phyloP scores from a whole-genome alignment of 2,888 invertebrate genomes.

The Leptinotarsa haldemani region DNA sequence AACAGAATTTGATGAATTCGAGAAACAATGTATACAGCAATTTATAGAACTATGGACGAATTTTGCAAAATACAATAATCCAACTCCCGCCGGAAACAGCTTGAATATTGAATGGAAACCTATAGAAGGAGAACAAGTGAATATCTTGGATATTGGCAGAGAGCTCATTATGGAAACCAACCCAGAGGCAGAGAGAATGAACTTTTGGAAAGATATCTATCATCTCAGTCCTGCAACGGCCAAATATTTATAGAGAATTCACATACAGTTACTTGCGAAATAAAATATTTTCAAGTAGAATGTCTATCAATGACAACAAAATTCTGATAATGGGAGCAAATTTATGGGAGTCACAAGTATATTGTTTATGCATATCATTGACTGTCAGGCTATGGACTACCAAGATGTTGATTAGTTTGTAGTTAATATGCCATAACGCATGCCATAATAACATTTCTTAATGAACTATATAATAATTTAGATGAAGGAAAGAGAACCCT shows the following conservation, averaged over 20 bases:
- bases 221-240: slow-evolving; percentile 10
- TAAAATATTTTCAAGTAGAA: too few species aligned
- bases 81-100: slow-evolving; percentile 44
- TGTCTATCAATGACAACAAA: too few species aligned
- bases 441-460: too few species aligned
- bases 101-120: slow-evolving; percentile 51
- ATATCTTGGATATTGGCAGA: slow-evolving; percentile 55
- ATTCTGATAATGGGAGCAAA: too few species aligned
- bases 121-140: slow-evolving; percentile 41
- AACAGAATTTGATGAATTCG: slow-evolving; percentile 46
- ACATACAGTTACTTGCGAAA: too few species aligned
- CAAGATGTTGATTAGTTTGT: too few species aligned
- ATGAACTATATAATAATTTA: too few species aligned
- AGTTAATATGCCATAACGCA: too few species aligned
- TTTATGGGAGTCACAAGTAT: too few species aligned
- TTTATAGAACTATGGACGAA: slow-evolving; percentile 55
- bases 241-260: slow-evolving; percentile 14
- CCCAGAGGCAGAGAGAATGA: slow-evolving; percentile 53
- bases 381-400: too few species aligned
- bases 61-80: slow-evolving; percentile 53
- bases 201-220: slow-evolving; percentile 52
- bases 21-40: slow-evolving; percentile 49
- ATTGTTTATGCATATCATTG: too few species aligned
- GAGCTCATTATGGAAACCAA: slow-evolving; percentile 47
- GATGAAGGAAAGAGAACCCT: too few species aligned